A percentile compares a stretch with the other conserved stretches of the same genome.
Conservation (phyloP, 2,113 vertebrate genomes). For the Gambusia holbrooki region DNA sequence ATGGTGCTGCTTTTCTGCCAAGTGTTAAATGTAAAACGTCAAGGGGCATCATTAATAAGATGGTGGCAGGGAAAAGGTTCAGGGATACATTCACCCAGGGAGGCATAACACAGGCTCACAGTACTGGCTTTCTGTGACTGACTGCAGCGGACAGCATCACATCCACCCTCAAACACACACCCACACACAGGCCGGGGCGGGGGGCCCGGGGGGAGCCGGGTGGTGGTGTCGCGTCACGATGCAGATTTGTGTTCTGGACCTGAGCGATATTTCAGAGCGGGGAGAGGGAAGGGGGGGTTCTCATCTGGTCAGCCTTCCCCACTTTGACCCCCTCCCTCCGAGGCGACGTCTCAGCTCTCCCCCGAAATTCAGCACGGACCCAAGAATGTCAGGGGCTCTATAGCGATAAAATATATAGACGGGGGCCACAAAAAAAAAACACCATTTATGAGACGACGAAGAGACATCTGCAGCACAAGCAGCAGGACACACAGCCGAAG, state of each 20-base stretch:
- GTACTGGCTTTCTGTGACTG: slow-evolving; percentile 6
- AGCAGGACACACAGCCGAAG: slow-evolving; percentile 27
- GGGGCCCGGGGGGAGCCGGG: slow-evolving; percentile 41
- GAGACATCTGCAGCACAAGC: slow-evolving; percentile 45
- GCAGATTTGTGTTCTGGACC: slow-evolving; percentile 83
- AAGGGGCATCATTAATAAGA: slow-evolving; percentile 76
- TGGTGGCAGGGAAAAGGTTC: slow-evolving; percentile 30
- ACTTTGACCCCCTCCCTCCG: slow-evolving; percentile 72
- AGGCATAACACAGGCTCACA: neutral
- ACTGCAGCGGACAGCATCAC: slow-evolving; percentile 45
- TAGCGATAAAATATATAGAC: slow-evolving; percentile 82
- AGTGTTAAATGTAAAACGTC: slow-evolving; percentile 77
- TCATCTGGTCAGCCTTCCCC: slow-evolving; percentile 77
- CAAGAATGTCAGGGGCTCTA: slow-evolving; percentile 77
- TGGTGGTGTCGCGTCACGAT: slow-evolving; percentile 82
- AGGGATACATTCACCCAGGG: slow-evolving; percentile 46
- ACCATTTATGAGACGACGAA: slow-evolving; percentile 68
- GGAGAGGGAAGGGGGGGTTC: slow-evolving; percentile 42
- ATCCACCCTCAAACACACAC: slow-evolving; percentile 34
- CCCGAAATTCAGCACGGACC: slow-evolving; percentile 76
- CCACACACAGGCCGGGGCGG: slow-evolving; percentile 62
- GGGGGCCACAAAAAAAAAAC: slow-evolving; percentile 67
- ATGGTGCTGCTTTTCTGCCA: slow-evolving; percentile 79
- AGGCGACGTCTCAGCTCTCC: slow-evolving; percentile 78
- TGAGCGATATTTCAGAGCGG: slow-evolving; percentile 79